A percentile compares a stretch with the other conserved stretches of the same genome.
These are phyloP conservation scores for Epsilonema sp. DNA, from an alignment of 2,888 invertebrate species.

Conservation along the genomic window DNA sequence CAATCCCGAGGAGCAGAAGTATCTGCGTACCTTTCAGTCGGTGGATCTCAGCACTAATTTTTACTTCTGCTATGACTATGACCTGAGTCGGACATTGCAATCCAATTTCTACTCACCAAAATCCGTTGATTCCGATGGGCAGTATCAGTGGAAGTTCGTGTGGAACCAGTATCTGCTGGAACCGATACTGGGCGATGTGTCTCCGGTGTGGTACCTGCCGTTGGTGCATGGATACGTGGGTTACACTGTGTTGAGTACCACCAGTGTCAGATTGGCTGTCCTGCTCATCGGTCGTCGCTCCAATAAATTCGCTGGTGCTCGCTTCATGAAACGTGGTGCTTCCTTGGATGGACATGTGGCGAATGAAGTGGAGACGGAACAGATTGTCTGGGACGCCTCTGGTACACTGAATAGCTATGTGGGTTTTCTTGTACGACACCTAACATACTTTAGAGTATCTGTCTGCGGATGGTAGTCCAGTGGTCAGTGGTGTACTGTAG, in stretches of 20 bases:
- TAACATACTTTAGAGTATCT: no score
- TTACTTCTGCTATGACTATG: slow-evolving; percentile 79
- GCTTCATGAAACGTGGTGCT: slow-evolving; percentile 86
- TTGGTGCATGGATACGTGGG: slow-evolving; percentile 79
- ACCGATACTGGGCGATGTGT: slow-evolving; percentile 33
- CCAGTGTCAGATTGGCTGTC: slow-evolving; percentile 18
- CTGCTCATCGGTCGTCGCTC: slow-evolving; percentile 42
- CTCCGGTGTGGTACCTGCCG: slow-evolving; percentile 55
- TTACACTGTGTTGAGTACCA: slow-evolving; percentile 20
- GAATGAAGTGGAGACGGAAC: slow-evolving; percentile 94
- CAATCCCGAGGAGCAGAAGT: slow-evolving; percentile 21
- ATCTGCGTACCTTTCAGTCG: slow-evolving; percentile 66
- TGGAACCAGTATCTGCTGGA: slow-evolving; percentile 81
- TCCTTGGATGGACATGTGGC: slow-evolving; percentile 84
- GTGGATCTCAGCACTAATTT: slow-evolving; percentile 93
- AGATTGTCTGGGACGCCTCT: slow-evolving; percentile 58
- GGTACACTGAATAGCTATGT: no score
- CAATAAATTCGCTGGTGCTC: slow-evolving; percentile 80
- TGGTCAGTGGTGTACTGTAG: no score
- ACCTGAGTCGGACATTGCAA: slow-evolving; percentile 77
- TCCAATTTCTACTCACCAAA: slow-evolving; percentile 54
- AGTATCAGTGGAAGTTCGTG: slow-evolving; percentile 46
- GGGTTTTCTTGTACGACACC: no score
- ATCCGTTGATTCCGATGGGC: slow-evolving; percentile 9
- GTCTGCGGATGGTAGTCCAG: no score